Evolutionary conservation across 2,888 invertebrate genomes (phyloP), one percentile per base, ranked within the genome.

Genomic region (Eretmocerus hayati): DNA sequence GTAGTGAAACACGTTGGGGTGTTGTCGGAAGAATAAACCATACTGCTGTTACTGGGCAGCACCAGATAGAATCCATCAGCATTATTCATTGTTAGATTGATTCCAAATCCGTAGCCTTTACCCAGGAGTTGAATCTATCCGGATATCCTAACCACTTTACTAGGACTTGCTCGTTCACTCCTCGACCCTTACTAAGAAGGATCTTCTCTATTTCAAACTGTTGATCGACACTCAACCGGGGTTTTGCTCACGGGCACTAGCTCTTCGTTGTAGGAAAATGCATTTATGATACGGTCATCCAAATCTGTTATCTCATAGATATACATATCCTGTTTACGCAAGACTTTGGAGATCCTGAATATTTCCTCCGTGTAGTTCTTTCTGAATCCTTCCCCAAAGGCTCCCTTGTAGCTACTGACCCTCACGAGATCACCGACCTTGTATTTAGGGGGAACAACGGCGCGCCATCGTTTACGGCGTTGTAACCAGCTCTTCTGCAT

Each of bases 21-120:
- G 41, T 64, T 64, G 23, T 58, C 45, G 1, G 56, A 54, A 53
- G 55, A 62, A 42, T 56, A 58, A 3, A 33, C 5, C 53, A 59
- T 53, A 15, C 58, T 59, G 36, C 59, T 59, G 45, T 62, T 59
- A 21, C 55, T 55, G 3, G 57, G 46, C 2, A 60, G 35, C 5
- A 57, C 58, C 2, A 61, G n/a, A 46, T 57, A 62, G 57, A 61
- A 61, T 9, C 56, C 50, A 15, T 56, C 9, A 9, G 9, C 13
- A 18, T 19, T 9, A 6, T 41, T 5, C 26, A 26, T 30, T 15
- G 30, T 23, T 31, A 26, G 6, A 41, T 41, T 37, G 9, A 19
- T 5, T 13, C n/a, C 19, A 37, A 16, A 19, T 44, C 40, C 2
- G n/a, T 15, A 4, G 39, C 39, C 18, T 39, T 39, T 11, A 48